Base-by-base conservation (phyloP, 2,113 vertebrate genomes). In the Ammodytes dubius region DNA sequence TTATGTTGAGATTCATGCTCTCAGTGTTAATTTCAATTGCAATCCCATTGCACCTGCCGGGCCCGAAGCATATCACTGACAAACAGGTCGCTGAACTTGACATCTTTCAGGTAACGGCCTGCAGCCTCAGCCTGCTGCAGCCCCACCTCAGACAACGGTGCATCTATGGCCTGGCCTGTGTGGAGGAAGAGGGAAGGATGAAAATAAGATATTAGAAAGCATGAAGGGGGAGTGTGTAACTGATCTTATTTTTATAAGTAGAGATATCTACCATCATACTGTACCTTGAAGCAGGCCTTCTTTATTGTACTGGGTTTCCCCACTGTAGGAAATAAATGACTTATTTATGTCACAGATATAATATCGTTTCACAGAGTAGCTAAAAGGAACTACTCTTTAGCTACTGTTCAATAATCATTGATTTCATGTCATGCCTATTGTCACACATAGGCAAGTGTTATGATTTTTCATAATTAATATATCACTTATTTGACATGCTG, bases 241-340 rank as follows among this genome's bases (percentile, higher is more conserved):
- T 6, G 0, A 35, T 59, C 7, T 56, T 11, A 40, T 45, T 54
- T 8, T 43, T 1, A 10, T 2, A 27, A 27, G 15, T 39, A 3
- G 6, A 15, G 15, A 57, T 3, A 65, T 49, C n/a, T 35, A 5
- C 2, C 57, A 0, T 40, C 1, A 15, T 39, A 60, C 13, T 15
- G 0, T 88, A 99, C 97, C 98, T 99, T 99, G 98, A 11, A 99
- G 83, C 76, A 98, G 89, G 80, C 97, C 97, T 79, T 97, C 95
- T 95, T 96, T 98, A 90, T 99, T 99, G 93, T 95, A 96, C 74
- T 93, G 95, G 3, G 98, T 99, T 94, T 99, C 97, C 69, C 97
- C 98, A 93, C 98, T 99, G 84, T 12, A 85, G 49, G 45, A 81
- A 82, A 87, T 2, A 80, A 54, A 85, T 5, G 1, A 43, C 37